These are phyloP conservation scores for Leucoma salicis DNA, from an alignment of 2,888 invertebrate species.

Conservation along the genomic window DNA sequence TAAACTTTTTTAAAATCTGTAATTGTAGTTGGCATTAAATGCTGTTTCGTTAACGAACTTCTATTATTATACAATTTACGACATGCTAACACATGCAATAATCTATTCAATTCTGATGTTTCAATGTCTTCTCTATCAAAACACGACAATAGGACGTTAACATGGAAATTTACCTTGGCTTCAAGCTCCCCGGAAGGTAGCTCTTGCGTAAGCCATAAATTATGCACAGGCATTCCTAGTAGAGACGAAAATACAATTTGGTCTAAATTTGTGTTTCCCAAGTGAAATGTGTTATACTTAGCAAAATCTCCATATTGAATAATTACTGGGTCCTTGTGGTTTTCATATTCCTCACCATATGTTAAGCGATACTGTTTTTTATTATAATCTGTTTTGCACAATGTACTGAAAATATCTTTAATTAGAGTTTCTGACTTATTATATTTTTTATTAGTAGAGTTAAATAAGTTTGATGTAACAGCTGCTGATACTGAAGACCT, in stretches of 20 bases:
- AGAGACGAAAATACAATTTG: slow-evolving; percentile 54
- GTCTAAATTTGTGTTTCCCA: slow-evolving; percentile 62
- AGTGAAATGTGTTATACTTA: slow-evolving; percentile 62
- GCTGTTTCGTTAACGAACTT: slow-evolving; percentile 59
- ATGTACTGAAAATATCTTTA: slow-evolving; percentile 52
- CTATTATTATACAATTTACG: slow-evolving; percentile 68
- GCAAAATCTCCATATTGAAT: slow-evolving; percentile 62
- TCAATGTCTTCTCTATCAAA: slow-evolving; percentile 66
- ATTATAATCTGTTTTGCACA: slow-evolving; percentile 50
- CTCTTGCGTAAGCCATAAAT: slow-evolving; percentile 51
- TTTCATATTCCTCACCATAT: slow-evolving; percentile 66
- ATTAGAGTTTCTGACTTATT: slow-evolving; percentile 53
- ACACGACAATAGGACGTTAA: slow-evolving; percentile 64
- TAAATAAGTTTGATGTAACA: slow-evolving; percentile 11
- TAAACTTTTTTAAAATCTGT: slow-evolving; percentile 64
- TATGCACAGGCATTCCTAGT: slow-evolving; percentile 58
- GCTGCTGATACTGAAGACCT: slow-evolving; percentile 39
- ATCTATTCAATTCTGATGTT: slow-evolving; percentile 58
- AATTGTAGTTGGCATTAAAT: slow-evolving; percentile 46
- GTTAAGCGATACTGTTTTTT: slow-evolving; percentile 61
- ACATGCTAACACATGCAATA: slow-evolving; percentile 64
- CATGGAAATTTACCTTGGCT: slow-evolving; percentile 67
- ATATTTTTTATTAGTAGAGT: slow-evolving; percentile 36
- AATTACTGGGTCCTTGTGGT: slow-evolving; percentile 56
- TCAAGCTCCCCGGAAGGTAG: slow-evolving; percentile 47